Conservation (phyloP, 1,140 invertebrate species). For the Aphelinus atriplicis region DNA sequence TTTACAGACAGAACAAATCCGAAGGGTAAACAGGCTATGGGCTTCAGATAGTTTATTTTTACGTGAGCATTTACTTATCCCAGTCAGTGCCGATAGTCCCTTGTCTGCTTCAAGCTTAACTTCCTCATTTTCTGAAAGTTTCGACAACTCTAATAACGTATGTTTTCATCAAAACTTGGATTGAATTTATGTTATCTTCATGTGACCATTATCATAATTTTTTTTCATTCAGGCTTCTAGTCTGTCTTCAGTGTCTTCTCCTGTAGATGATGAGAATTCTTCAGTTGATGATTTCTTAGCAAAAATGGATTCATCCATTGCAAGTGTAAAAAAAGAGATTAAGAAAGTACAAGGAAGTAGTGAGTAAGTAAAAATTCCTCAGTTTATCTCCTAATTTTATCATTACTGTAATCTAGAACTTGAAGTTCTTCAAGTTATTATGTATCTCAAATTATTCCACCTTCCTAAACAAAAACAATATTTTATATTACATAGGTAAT, state of each 20-base stretch:
- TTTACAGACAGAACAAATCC: slow-evolving; percentile 88
- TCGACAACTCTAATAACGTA: slow-evolving; percentile 48
- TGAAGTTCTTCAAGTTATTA: too few relatives aligned
- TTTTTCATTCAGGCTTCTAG: slow-evolving; percentile 52
- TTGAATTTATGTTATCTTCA: too few relatives aligned
- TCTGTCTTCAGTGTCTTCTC: slow-evolving; percentile 56
- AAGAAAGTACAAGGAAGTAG: slow-evolving; percentile 80
- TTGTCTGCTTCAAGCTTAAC: slow-evolving; percentile 67
- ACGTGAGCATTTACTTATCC: slow-evolving; percentile 82
- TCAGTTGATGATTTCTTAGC: slow-evolving; percentile 84
- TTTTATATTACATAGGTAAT: too few relatives aligned
- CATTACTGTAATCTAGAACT: too few relatives aligned
- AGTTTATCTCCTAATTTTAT: not conserved
- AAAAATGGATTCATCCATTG: slow-evolving; percentile 88
- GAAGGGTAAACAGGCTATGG: slow-evolving; percentile 86
- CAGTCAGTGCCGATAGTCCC: slow-evolving; percentile 73
- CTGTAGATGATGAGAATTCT: slow-evolving; percentile 73
- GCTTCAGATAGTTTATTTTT: slow-evolving; percentile 90
- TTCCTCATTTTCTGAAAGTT: slow-evolving; percentile 47
- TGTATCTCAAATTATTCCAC: too few relatives aligned
- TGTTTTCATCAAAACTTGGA: slow-evolving; percentile 15
- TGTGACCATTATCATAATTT: too few relatives aligned
- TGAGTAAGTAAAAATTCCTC: slow-evolving; percentile 73
- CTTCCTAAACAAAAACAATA: too few relatives aligned
- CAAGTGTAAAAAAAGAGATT: slow-evolving; percentile 85